Evolutionary conservation across 2,797 vertebrate genomes (phyloP).

Genomic region (Cheirogaleus major): DNA sequence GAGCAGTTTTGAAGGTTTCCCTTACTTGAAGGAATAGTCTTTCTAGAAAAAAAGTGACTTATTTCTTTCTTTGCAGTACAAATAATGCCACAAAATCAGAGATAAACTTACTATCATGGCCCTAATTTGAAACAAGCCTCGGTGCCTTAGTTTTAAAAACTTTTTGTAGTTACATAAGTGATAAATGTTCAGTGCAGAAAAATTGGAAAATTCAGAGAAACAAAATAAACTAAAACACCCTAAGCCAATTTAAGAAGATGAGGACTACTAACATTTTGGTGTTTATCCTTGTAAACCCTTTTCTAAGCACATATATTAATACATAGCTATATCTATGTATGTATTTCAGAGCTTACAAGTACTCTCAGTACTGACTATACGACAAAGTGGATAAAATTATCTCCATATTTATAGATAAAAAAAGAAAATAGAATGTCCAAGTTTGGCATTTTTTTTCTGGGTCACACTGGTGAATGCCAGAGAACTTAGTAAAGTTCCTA

Average conservation of each 20-base stretch:
- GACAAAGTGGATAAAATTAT: not conserved
- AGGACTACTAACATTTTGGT: not conserved
- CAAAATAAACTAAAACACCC: not conserved
- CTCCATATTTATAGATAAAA: not conserved
- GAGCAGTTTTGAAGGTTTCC: not conserved
- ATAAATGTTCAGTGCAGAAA: not conserved
- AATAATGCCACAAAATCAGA: constrained; percentile 32
- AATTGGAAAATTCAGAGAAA: constrained; percentile 31
- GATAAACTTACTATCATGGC: not conserved
- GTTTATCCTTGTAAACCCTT: not conserved
- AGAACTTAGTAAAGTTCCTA: not conserved
- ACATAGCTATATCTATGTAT: not conserved
- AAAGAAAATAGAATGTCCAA: not conserved
- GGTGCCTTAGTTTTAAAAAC: not conserved
- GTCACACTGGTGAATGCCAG: constrained; percentile 45
- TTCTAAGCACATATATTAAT: not conserved
- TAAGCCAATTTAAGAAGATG: not conserved
- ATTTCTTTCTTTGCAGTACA: not conserved
- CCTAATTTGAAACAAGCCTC: constrained; percentile 14
- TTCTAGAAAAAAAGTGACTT: not conserved
- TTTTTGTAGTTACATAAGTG: not conserved
- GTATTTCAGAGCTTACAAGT: not conserved
- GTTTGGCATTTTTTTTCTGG: constrained; percentile 37
- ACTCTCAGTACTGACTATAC: not conserved
- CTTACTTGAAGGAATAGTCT: not conserved